phyloP scores from a whole-genome alignment of 2,797 vertebrate genomes.

The Malacoctenus gilli region DNA sequence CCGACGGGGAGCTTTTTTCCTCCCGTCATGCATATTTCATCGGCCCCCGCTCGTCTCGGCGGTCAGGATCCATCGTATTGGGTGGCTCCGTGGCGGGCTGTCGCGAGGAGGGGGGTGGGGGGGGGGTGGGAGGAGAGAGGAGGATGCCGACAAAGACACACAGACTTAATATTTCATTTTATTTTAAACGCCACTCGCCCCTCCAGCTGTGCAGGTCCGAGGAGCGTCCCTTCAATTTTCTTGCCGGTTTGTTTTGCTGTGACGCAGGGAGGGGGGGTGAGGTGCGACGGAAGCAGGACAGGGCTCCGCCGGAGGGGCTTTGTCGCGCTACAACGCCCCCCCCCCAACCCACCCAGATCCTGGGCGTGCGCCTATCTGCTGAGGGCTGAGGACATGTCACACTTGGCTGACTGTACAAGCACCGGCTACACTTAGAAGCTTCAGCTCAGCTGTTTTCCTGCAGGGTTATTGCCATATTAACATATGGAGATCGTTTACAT shows the following conservation, averaged over 20 bases:
- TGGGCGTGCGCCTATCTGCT: constrained; percentile 46
- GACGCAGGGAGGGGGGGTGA: constrained; percentile 12
- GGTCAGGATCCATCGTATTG: constrained; percentile 57
- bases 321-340: constrained; percentile 28
- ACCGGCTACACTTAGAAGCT: constrained; percentile 24
- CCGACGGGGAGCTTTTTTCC: constrained; percentile 53
- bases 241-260: background rate
- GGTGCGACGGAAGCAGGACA: no score
- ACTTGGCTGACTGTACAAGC: constrained; percentile 53
- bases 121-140: background rate
- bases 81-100: constrained; percentile 28
- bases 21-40: constrained; percentile 78
- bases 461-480: constrained; percentile 48
- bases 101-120: no score
- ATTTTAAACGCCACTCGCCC: no score
- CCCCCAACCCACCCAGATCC: constrained; percentile 42
- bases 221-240: background rate
- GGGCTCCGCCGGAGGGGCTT: constrained; percentile 7
- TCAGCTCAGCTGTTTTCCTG: constrained; percentile 50
- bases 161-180: background rate
- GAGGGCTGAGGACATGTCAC: constrained; percentile 57
- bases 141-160: background rate
- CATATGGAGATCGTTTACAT: constrained; percentile 52
- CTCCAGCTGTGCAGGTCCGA: background rate
- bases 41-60: constrained; percentile 56